Conservation (phyloP, 2,113 vertebrate genomes). For the Lates calcarifer region DNA sequence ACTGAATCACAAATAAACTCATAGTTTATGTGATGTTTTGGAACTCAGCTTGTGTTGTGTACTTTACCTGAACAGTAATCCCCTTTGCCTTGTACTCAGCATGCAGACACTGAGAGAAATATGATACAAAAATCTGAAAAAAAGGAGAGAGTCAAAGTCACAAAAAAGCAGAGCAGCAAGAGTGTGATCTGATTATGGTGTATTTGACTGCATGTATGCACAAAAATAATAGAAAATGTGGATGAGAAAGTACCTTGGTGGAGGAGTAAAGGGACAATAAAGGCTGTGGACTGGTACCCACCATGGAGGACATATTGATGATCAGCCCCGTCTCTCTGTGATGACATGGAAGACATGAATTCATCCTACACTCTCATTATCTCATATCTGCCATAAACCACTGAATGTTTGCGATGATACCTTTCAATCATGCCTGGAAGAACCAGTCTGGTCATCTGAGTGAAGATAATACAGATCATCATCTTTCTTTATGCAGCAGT, state of each 20-base stretch:
- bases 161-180: not conserved
- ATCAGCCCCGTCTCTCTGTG: conserved; percentile 80
- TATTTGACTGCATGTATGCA: not conserved
- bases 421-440: conserved; percentile 84
- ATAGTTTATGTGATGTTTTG: not conserved
- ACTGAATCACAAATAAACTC: not conserved
- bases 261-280: conserved; percentile 82
- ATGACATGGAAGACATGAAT: conserved; percentile 19
- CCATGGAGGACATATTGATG: conserved; percentile 83
- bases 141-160: conserved; percentile 19
- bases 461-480: not conserved
- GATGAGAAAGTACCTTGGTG: conserved; percentile 76
- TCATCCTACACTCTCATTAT: not conserved
- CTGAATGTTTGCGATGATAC: conserved; percentile 58
- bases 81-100: conserved; percentile 83
- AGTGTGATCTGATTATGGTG: not conserved
- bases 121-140: conserved; percentile 81
- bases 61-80: conserved; percentile 85
- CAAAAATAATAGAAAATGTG: not conserved
- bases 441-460: conserved; percentile 82
- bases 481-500: not conserved
- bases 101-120: conserved; percentile 83
- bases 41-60: not conserved
- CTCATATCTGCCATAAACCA: not conserved
- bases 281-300: conserved; percentile 77